These are phyloP conservation scores for Rhinichthys osculus DNA, from an alignment of 2,797 vertebrate genomes.

Conservation along the genomic window DNA sequence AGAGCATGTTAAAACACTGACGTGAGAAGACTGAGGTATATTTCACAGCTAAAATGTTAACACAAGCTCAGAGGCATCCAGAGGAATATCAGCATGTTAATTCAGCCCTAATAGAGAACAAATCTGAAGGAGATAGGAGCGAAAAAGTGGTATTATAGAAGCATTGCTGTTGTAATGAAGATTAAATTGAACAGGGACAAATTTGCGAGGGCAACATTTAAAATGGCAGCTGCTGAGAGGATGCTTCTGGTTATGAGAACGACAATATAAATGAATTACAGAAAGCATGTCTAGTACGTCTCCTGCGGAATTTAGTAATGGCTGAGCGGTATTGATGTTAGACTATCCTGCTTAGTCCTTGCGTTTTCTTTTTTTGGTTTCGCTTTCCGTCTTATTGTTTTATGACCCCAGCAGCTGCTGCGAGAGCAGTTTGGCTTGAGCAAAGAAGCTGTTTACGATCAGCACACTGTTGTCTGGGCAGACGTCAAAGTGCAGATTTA, in stretches of 20 bases:
- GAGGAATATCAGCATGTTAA: slow-evolving; percentile 30
- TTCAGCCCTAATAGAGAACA: slow-evolving; percentile 50
- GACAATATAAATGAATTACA: slow-evolving; percentile 43
- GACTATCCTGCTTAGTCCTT: slow-evolving; percentile 42
- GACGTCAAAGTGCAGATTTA: slow-evolving; percentile 79
- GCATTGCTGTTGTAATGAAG: slow-evolving; percentile 37
- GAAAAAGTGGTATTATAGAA: slow-evolving; percentile 50
- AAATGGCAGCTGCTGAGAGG: slow-evolving; percentile 48
- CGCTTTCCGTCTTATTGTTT: slow-evolving; percentile 50
- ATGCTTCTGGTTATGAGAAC: slow-evolving; percentile 33
- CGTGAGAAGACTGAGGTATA: slow-evolving; percentile 12
- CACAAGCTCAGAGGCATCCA: slow-evolving; percentile 3
- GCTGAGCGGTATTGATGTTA: slow-evolving; percentile 26
- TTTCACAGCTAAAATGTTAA: slow-evolving; percentile 33
- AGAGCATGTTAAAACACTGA: slow-evolving; percentile 49
- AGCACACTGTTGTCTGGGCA: slow-evolving; percentile 73
- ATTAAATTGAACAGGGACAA: slow-evolving; percentile 49
- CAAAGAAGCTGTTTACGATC: slow-evolving; percentile 63
- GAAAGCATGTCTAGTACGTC: background rate
- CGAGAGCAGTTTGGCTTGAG: slow-evolving; percentile 48
- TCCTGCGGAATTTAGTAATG: slow-evolving; percentile 30
- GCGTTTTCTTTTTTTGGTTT: slow-evolving; percentile 31
- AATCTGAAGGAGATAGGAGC: slow-evolving; percentile 9
- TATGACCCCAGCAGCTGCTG: slow-evolving; percentile 46
- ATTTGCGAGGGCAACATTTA: slow-evolving; percentile 40